Base-by-base conservation (phyloP, 2,888 invertebrate species). In the Incurvaria masculella region DNA sequence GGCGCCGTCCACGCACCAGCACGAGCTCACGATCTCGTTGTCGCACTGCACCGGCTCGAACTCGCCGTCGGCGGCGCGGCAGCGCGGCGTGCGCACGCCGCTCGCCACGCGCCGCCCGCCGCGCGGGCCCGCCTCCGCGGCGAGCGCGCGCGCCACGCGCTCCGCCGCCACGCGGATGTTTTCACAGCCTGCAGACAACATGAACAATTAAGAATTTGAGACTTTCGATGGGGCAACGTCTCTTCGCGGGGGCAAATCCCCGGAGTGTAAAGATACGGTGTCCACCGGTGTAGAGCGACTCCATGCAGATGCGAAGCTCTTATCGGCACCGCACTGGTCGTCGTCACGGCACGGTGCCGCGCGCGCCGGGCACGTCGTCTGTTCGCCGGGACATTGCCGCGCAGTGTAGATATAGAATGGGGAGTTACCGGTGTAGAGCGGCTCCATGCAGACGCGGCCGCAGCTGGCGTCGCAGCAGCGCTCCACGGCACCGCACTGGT, bases 1-100 rank as follows among this genome's bases (percentile, higher is more conserved):
- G 52, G 86, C 81, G 51, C 85, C 80, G 61, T 92, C 89, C 8
- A 92, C 89, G 64, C 93, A 93, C 91, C 92, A 93, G 63, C 93
- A 93, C 26, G 82, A 81, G 59, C 86, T 86, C 45, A 85, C 81
- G 50, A 85, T 82, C 57, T 85, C 85, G 57, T 88, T 85, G 47
- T 85, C 83, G 60, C 92, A 93, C 63, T 93, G 92, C 16, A 92
- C 79, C 45, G 81, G 80, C 61, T 90, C 89, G 60, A 91, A 93
- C 55, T 85, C 84, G 6, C 90, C 91, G 49, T 87, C 87, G 1
- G 76, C 66, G 58, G 83, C 82, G 54, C 82, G 80, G 63, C 93
- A 93, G 39, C 87, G 81, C 0, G 92, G 93, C 45, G 88, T 75
- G 50, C 88, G 66, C 17, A 85, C 68, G 1, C 56, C 57, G 44